A percentile compares a stretch with the other conserved stretches of the same genome.
These are phyloP conservation scores for Encarsia formosa DNA, from an alignment of 2,888 invertebrate species.

Conservation along the genomic window DNA sequence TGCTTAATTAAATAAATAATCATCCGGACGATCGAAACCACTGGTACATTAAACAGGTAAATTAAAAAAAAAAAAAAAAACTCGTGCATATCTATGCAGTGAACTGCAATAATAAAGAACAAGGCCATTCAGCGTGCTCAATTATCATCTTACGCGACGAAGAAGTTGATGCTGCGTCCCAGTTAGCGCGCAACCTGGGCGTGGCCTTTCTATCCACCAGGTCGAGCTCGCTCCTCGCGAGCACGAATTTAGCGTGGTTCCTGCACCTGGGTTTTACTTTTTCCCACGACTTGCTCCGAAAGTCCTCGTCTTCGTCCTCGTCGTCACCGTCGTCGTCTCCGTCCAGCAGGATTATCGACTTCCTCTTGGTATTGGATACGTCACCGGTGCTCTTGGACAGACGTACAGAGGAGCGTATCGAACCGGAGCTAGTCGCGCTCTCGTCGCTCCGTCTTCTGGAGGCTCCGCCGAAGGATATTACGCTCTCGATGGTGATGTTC, in stretches of 20 bases:
- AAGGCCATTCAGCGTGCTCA: conserved; percentile 37
- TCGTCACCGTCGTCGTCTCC: conserved; percentile 27
- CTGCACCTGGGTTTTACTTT: conserved; percentile 29
- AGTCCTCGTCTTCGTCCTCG: neutral
- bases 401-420: conserved; percentile 11
- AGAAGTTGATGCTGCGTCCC: conserved; percentile 35
- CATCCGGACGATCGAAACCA: conserved; percentile 28
- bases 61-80: conserved; percentile 1
- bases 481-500: conserved; percentile 33
- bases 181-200: conserved; percentile 35
- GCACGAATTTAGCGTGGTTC: conserved; percentile 13
- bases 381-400: conserved; percentile 29
- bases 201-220: conserved; percentile 39
- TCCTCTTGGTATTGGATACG: conserved; percentile 27
- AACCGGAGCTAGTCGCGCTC: conserved; percentile 11
- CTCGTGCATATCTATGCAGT: neutral
- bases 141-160: conserved; percentile 26
- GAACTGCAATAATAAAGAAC: conserved; percentile 35
- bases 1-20: too few species aligned
- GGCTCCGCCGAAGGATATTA: conserved; percentile 35
- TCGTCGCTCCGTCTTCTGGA: conserved; percentile 28
- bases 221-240: conserved; percentile 42
- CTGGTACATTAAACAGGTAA: conserved; percentile 3
- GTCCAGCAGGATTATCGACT: conserved; percentile 25
- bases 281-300: conserved; percentile 20